These are phyloP conservation scores for Melanotaenia trifasciata DNA, from an alignment of 2,797 vertebrate species.

Conservation along the genomic window DNA sequence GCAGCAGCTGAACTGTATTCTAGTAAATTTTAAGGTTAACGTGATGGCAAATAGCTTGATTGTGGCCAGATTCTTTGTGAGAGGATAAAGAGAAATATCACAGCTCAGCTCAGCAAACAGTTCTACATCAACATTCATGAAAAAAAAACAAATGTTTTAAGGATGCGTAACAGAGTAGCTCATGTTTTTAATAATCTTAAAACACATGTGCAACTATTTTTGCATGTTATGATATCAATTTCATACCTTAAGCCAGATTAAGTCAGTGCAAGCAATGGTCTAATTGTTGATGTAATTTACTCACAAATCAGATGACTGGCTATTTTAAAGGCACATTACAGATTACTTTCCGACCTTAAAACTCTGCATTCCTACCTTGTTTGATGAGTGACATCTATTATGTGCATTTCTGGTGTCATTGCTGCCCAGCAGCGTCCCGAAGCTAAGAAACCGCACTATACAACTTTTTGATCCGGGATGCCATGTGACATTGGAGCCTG, in stretches of 20 bases:
- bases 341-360: no score
- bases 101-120: not conserved
- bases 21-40: not conserved
- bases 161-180: not conserved
- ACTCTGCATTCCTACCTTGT: no score
- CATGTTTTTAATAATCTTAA: not conserved
- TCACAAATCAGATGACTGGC: not conserved
- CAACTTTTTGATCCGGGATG: no score
- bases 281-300: no score
- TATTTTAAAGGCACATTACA: not conserved
- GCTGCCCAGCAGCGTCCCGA: no score
- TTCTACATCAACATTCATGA: conserved; percentile 1
- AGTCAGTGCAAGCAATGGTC: no score
- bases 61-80: no score
- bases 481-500: no score
- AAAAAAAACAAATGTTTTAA: not conserved
- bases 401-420: no score
- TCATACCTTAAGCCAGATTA: not conserved
- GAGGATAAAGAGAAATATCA: not conserved
- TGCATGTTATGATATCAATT: not conserved
- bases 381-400: no score
- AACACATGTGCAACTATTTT: not conserved
- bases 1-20: not conserved
- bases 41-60: conserved; percentile 7
- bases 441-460: no score